These are phyloP conservation scores for Tragelaphus imberbis DNA, from an alignment of 2,113 vertebrate species.

Conservation along the genomic window DNA sequence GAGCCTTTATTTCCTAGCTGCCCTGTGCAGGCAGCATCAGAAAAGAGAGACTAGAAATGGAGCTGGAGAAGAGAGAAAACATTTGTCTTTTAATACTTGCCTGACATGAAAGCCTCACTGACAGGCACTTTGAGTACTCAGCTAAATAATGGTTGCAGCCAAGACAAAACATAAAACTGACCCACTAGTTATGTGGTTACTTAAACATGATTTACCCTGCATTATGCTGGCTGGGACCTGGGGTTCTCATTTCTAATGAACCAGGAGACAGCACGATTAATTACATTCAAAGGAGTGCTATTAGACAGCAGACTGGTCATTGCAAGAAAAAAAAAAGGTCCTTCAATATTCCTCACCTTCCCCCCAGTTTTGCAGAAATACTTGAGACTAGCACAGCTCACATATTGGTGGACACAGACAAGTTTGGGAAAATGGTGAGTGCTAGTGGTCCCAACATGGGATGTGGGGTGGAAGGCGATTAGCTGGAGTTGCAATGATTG, in stretches of 20 bases:
- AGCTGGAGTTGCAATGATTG: rapidly evolving
- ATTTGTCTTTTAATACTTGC: slow-evolving; percentile 63
- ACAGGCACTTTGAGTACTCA: slow-evolving; percentile 68
- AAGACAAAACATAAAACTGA: slow-evolving; percentile 80
- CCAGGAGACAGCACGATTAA: slow-evolving; percentile 77
- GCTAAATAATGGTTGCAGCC: slow-evolving; percentile 69
- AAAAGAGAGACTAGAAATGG: slow-evolving; percentile 32
- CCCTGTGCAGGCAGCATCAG: slow-evolving; percentile 38
- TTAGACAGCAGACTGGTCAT: slow-evolving; percentile 73
- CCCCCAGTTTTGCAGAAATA: not conserved
- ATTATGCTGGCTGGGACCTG: slow-evolving; percentile 75
- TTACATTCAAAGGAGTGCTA: slow-evolving; percentile 76
- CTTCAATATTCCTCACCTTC: not conserved
- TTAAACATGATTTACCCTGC: slow-evolving; percentile 83
- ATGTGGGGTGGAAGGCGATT: not conserved
- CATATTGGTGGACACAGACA: slow-evolving; percentile 29
- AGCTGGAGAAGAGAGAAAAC: slow-evolving; percentile 33
- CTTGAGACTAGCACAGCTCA: not conserved
- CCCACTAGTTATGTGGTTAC: slow-evolving; percentile 80
- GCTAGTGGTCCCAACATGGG: not conserved
- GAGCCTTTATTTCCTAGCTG: slow-evolving; percentile 57
- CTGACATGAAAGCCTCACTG: slow-evolving; percentile 63
- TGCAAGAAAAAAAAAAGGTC: slow-evolving; percentile 36
- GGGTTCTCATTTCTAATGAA: slow-evolving; percentile 76
- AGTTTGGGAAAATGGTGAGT: not conserved